phyloP scores from a whole-genome alignment of 2,888 invertebrate species.

The Leuctra nigra region DNA sequence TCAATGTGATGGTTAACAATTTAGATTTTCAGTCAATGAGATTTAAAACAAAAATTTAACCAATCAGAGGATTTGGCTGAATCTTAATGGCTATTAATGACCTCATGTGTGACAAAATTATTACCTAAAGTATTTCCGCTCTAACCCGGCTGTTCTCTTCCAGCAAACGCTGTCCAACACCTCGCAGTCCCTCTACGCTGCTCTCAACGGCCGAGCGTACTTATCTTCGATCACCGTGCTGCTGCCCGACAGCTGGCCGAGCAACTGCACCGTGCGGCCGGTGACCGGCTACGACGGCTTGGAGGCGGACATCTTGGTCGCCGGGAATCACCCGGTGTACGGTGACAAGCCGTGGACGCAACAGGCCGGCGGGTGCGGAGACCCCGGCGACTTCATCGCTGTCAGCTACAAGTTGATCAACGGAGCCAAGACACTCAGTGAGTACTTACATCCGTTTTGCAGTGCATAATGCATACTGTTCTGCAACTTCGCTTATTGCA shows the following conservation, averaged over 20 bases:
- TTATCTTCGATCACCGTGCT: constrained; percentile 52
- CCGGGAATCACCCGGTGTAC: constrained; percentile 46
- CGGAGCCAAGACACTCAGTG: too few species aligned
- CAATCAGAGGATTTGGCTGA: too few species aligned
- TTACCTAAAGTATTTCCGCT: too few species aligned
- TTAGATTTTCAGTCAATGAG: too few species aligned
- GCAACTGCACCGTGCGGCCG: constrained; percentile 40
- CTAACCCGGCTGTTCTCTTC: constrained; percentile 8
- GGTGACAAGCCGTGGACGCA: constrained; percentile 52
- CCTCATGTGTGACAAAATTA: background rate
- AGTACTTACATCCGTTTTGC: too few species aligned
- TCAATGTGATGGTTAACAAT: too few species aligned
- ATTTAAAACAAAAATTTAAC: too few species aligned
- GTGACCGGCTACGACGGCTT: constrained; percentile 46
- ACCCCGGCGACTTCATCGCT: constrained; percentile 52
- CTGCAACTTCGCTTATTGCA: too few species aligned
- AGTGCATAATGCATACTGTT: too few species aligned
- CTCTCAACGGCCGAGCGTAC: constrained; percentile 50
- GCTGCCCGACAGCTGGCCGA: constrained; percentile 53
- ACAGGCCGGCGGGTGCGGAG: constrained; percentile 53
- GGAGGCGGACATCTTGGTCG: constrained; percentile 47
- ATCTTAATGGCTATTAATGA: background rate
- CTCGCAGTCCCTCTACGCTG: constrained; percentile 49
- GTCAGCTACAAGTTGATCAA: constrained; percentile 42
- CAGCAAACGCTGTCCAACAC: constrained; percentile 50